Evolutionary conservation across 2,113 vertebrate species (phyloP).

Genomic region (Anoplopoma fimbria): DNA sequence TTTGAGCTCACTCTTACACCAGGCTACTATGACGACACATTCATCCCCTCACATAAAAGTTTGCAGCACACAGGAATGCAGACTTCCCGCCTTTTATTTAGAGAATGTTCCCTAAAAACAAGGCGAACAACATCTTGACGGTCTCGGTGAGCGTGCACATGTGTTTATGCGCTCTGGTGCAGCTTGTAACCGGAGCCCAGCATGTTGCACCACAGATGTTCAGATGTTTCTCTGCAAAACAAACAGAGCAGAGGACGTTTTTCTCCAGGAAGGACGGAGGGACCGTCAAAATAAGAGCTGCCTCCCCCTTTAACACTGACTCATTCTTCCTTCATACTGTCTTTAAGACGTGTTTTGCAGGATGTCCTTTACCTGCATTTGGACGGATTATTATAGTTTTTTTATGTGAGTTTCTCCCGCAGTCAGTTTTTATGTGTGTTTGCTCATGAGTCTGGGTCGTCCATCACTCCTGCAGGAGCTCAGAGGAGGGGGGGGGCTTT

Average conservation of each 20-base stretch:
- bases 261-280: conserved; percentile 57
- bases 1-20: no score
- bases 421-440: conserved; percentile 19
- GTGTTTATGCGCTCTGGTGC: conserved; percentile 56
- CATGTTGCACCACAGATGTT: conserved; percentile 78
- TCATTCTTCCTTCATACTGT: not conserved
- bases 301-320: conserved; percentile 37
- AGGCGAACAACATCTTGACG: no score
- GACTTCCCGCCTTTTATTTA: no score
- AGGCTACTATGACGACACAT: no score
- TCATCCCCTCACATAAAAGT: no score
- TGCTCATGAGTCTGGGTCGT: conserved; percentile 21
- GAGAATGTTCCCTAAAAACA: no score
- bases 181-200: conserved; percentile 75
- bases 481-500: not conserved
- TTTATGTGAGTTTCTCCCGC: no score
- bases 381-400: not conserved
- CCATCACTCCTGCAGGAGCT: not conserved
- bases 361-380: conserved; percentile 22
- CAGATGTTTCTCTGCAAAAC: conserved; percentile 79
- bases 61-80: no score
- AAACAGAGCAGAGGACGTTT: conserved; percentile 71
- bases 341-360: not conserved
- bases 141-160: no score
- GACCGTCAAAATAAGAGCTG: conserved; percentile 74